phyloP scores from a whole-genome alignment of 2,888 invertebrate species.

The Galerucella nymphaeae region DNA sequence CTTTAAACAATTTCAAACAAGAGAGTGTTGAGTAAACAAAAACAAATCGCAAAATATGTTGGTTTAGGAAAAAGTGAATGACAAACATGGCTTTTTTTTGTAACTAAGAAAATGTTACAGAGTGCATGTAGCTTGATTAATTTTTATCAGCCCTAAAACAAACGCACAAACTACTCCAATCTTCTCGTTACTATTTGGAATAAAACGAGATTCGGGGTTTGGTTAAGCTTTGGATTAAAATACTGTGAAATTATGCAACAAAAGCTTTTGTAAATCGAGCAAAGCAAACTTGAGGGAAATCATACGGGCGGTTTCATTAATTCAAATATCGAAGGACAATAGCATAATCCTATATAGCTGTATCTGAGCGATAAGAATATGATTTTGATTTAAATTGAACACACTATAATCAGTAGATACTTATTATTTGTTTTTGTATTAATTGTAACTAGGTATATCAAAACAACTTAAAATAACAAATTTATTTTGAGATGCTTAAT shows the following conservation, averaged over 20 bases:
- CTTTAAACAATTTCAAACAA: slow-evolving; percentile 48
- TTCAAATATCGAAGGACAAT: slow-evolving; percentile 53
- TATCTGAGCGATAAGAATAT: slow-evolving; percentile 11
- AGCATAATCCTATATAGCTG: slow-evolving; percentile 45
- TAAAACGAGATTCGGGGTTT: neutral
- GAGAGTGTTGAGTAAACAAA: slow-evolving; percentile 48
- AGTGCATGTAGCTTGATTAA: neutral
- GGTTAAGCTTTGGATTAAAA: neutral
- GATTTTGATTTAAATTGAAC: neutral
- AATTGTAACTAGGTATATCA: no score
- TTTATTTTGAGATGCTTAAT: no score
- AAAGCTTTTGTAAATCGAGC: slow-evolving; percentile 48
- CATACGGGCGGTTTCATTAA: slow-evolving; percentile 54
- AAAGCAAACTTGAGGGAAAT: slow-evolving; percentile 49
- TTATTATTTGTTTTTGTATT: no score
- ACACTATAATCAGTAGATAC: neutral
- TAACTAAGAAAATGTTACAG: slow-evolving; percentile 3
- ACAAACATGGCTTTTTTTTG: slow-evolving; percentile 2
- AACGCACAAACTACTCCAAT: no score
- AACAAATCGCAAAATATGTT: slow-evolving; percentile 44
- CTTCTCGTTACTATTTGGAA: neutral
- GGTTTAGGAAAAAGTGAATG: slow-evolving; percentile 35
- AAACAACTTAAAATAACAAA: no score
- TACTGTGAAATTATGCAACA: slow-evolving; percentile 17
- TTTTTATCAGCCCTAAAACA: no score